These are phyloP conservation scores for Pangasianodon gigas DNA, from an alignment of 2,113 vertebrate genomes.

Conservation along the genomic window DNA sequence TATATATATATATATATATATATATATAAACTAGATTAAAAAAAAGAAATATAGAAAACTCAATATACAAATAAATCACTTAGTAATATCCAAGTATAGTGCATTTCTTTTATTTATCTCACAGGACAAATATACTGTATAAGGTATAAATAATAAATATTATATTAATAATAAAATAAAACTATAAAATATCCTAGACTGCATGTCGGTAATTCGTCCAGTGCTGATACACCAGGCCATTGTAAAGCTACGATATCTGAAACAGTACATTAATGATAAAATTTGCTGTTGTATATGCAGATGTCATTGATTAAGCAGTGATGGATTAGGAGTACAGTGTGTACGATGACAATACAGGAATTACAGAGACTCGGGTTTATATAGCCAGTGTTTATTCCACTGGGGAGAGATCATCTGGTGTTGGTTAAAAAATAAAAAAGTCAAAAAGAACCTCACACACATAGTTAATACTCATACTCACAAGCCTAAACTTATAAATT, in stretches of 20 bases:
- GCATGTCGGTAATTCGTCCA: background rate
- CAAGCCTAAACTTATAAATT: constrained; percentile 19
- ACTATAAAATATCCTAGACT: background rate
- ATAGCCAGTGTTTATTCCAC: constrained; percentile 9
- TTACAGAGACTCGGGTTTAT: constrained; percentile 15
- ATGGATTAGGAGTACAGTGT: background rate
- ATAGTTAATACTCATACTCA: constrained; percentile 23
- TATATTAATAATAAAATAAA: background rate
- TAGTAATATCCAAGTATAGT: background rate
- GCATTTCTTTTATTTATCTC: background rate
- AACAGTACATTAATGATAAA: background rate
- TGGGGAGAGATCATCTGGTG: background rate
- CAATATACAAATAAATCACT: background rate
- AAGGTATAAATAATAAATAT: background rate
- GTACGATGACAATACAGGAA: constrained; percentile 12
- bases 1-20: no score
- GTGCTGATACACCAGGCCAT: background rate
- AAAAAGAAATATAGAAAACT: background rate
- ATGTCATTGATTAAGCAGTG: background rate
- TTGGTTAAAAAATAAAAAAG: constrained; percentile 18
- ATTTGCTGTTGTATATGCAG: background rate
- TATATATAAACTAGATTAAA: no score
- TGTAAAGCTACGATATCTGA: background rate
- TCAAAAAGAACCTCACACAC: constrained; percentile 8
- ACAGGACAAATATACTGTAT: background rate